Evolutionary conservation across 2,797 vertebrate genomes (phyloP), one percentile per base, ranked within the genome.

Genomic region (Cirrhinus mrigala): DNA sequence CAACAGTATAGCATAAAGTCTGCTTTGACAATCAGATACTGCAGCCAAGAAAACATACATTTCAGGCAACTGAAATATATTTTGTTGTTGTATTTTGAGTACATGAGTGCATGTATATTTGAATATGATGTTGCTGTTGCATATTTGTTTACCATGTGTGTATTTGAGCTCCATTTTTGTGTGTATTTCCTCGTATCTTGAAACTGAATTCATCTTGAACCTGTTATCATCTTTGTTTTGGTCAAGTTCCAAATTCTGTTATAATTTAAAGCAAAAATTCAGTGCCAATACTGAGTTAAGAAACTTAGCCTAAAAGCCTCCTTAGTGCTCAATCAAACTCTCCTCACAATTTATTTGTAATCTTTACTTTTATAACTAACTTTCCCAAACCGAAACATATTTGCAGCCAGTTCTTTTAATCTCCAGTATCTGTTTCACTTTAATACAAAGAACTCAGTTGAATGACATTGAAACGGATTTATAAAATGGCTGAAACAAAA

Each of bases 11-110:
- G 68, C 69, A 86, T 85, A 81, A 82, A 81, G 88, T 81, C 64
- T 78, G 89, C 83, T 82, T 88, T 83, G 94, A 95, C 94, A 95
- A 95, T 95, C 94, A 91, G 85, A 87, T 81, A 86, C 80, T 88
- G 54, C 83, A 74, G 84, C 64, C 85, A 74, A 68, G 68, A 85
- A 85, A 85, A 79, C 18, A 0, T 58, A 56, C 24, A 84, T 81
- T 52, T 78, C 22, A 44, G 71, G 27, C 18, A 81, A 64, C 24
- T 64, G 8, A n/a, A 58, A 71, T 44, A 0, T 77, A 56, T 76
- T 56, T 8, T 22, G 1, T 58, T 29, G 20, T 62, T 73, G 12
- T 48, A 62, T 48, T 33, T 33, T 60, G 62, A 68, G 46, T 64
- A 64, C 56, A 83, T 40, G 22, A 12, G 22, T 54, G 37, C 9